A percentile compares a stretch with the other conserved stretches of the same genome.
phyloP scores from a whole-genome alignment of 2,113 vertebrate genomes.

The Malurus alboscapulatus region DNA sequence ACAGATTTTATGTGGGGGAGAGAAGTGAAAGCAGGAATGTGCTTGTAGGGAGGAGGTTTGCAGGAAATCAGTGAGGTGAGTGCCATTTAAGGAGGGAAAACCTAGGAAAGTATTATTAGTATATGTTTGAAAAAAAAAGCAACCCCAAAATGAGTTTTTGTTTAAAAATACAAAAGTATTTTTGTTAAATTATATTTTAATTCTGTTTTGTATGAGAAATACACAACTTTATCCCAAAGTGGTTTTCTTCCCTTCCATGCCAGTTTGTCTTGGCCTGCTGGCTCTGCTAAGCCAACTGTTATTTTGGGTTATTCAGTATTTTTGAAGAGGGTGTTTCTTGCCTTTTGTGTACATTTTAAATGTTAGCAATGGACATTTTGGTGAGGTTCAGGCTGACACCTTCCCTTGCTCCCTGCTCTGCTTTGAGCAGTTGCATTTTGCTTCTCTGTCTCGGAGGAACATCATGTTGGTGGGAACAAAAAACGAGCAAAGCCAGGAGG shows the following conservation, averaged over 20 bases:
- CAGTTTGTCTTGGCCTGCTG: background rate
- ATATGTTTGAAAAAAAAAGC: background rate
- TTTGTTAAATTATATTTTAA: background rate
- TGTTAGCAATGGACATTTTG: background rate
- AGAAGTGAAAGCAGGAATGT: background rate
- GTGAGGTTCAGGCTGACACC: background rate
- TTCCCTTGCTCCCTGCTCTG: background rate
- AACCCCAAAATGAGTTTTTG: background rate
- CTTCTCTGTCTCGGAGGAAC: rapidly evolving
- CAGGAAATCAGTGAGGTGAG: background rate
- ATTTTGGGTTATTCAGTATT: background rate
- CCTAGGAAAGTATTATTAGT: background rate
- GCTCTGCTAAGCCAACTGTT: background rate
- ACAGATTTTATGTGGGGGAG: background rate
- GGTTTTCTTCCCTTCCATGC: background rate
- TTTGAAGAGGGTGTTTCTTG: background rate
- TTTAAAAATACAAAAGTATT: background rate
- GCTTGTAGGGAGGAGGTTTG: background rate
- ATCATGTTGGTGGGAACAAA: rapidly evolving
- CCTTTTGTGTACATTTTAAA: background rate
- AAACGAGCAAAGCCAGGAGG: background rate
- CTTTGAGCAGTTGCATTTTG: background rate
- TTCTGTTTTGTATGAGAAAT: background rate
- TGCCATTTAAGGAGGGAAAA: background rate
- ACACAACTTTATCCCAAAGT: background rate